phyloP scores from a whole-genome alignment of 2,888 invertebrate genomes.

The Amphimallon solstitiale region DNA sequence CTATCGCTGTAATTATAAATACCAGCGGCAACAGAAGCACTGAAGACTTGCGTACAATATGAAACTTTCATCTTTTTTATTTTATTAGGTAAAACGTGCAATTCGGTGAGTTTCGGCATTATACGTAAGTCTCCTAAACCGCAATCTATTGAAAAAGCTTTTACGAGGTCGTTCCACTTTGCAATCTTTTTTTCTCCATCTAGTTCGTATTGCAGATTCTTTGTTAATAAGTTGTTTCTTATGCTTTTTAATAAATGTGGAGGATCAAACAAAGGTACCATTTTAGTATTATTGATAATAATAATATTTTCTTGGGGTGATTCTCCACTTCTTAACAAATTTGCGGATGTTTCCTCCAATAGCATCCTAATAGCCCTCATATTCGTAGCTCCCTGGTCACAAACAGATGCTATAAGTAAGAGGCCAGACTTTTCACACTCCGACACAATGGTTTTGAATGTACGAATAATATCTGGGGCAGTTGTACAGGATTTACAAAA shows the following conservation, averaged over 20 bases:
- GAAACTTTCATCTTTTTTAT: slow-evolving; percentile 46
- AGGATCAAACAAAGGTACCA: slow-evolving; percentile 38
- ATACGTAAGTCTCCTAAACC: slow-evolving; percentile 34
- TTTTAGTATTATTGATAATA: slow-evolving; percentile 9
- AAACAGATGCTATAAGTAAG: background rate
- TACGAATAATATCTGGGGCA: too few species aligned
- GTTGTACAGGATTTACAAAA: too few species aligned
- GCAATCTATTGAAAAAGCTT: slow-evolving; percentile 42
- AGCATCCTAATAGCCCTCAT: background rate
- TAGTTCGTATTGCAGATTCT: slow-evolving; percentile 30
- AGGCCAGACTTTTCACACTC: too few species aligned
- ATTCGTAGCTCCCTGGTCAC: slow-evolving; percentile 15
- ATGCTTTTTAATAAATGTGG: slow-evolving; percentile 40
- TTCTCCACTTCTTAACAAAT: background rate
- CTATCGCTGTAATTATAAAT: slow-evolving; percentile 9
- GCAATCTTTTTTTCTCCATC: slow-evolving; percentile 1
- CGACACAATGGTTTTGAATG: too few species aligned
- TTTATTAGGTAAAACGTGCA: slow-evolving; percentile 41
- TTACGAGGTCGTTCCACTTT: slow-evolving; percentile 38
- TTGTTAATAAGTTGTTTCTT: slow-evolving; percentile 41
- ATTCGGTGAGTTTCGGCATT: slow-evolving; percentile 43
- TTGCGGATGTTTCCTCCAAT: background rate
- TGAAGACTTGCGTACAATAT: slow-evolving; percentile 44
- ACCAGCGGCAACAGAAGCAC: slow-evolving; percentile 42
- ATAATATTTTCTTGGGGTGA: background rate